These are phyloP conservation scores for Bucorvus abyssinicus DNA, from an alignment of 2,797 vertebrate species.

Conservation along the genomic window DNA sequence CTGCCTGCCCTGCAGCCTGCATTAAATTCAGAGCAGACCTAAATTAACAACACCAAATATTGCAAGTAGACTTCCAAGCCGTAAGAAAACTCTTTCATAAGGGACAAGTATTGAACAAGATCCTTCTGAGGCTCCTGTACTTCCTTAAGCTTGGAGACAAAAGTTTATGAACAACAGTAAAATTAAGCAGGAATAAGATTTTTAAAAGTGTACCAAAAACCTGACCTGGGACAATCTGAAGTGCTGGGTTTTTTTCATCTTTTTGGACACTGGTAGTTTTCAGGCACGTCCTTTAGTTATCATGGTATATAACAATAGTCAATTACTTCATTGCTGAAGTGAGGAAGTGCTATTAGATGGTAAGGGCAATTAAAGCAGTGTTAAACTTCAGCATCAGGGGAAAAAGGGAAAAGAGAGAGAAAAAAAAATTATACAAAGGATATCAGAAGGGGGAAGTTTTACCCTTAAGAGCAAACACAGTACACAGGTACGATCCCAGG, in stretches of 20 bases:
- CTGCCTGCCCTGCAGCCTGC: background rate
- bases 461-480: background rate
- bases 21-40: conserved; percentile 29
- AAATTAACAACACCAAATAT: background rate
- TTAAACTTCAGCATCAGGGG: background rate
- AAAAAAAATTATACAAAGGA: background rate
- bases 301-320: background rate
- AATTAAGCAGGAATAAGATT: background rate
- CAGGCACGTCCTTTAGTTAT: background rate
- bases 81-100: background rate
- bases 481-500: background rate
- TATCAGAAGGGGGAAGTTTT: background rate
- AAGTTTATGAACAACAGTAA: background rate
- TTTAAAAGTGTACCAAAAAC: background rate
- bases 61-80: background rate
- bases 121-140: background rate
- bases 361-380: background rate
- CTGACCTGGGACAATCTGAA: background rate
- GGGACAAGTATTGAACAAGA: background rate
- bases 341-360: background rate
- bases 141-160: background rate
- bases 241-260: background rate
- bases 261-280: background rate
- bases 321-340: background rate
- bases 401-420: background rate